phyloP scores from a whole-genome alignment of 2,797 vertebrate genomes.

The Coracias cyanogaster region DNA sequence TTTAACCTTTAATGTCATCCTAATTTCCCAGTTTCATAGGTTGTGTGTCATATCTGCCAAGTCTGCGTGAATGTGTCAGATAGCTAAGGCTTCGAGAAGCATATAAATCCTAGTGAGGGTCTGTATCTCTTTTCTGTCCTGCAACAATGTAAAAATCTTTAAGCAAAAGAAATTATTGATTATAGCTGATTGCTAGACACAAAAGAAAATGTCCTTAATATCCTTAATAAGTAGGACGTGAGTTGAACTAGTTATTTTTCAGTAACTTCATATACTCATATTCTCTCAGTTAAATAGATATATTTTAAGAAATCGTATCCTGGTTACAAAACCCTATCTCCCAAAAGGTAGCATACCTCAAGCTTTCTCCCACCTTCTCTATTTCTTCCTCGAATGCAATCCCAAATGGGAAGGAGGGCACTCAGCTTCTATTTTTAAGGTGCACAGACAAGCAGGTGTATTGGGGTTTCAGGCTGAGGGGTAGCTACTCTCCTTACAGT shows the following conservation, averaged over 20 bases:
- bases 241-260: neutral
- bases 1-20: neutral
- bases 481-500: neutral
- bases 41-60: neutral
- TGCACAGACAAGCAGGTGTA: neutral
- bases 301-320: constrained; percentile 33
- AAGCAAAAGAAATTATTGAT: neutral
- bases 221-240: neutral
- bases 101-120: neutral
- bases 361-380: neutral
- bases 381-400: neutral
- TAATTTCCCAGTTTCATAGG: neutral
- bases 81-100: neutral
- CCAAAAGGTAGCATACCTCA: neutral
- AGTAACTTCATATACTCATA: neutral
- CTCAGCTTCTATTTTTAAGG: neutral
- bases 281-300: neutral
- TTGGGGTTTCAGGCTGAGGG: neutral
- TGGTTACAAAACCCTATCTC: constrained; percentile 24
- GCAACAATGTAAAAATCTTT: neutral
- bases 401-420: neutral
- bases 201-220: constrained; percentile 1
- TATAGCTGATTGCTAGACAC: neutral
- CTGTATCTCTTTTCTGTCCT: neutral
- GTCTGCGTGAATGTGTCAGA: neutral